These are phyloP conservation scores for Scleropages formosus DNA, from an alignment of 2,797 vertebrate species.

Conservation along the genomic window DNA sequence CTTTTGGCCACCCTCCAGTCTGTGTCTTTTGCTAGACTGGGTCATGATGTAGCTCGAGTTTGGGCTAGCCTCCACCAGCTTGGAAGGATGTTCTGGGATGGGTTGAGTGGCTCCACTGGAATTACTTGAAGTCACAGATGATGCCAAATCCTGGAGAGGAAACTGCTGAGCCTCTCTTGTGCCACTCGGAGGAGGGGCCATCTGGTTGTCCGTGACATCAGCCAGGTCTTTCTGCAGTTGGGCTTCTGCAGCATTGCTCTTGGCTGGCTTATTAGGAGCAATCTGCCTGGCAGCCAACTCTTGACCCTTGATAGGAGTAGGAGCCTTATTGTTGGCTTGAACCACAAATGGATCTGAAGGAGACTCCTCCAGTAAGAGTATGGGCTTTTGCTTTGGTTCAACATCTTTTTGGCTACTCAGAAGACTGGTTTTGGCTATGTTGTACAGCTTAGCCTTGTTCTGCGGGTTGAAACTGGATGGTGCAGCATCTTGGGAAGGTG, in stretches of 20 bases:
- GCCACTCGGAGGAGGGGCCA: slow-evolving; percentile 1
- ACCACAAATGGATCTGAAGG: background rate
- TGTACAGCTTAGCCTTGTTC: slow-evolving; percentile 25
- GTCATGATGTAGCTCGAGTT: slow-evolving; percentile 11
- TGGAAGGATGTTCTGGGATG: slow-evolving; percentile 3
- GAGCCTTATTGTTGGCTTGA: slow-evolving; percentile 6
- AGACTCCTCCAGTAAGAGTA: slow-evolving; percentile 21
- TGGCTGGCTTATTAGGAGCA: background rate
- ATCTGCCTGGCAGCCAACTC: background rate
- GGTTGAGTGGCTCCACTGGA: background rate
- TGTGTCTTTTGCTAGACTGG: slow-evolving; percentile 7
- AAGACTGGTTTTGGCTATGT: background rate
- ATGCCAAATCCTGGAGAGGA: background rate
- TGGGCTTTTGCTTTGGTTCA: slow-evolving; percentile 16
- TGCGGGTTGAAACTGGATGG: slow-evolving; percentile 33
- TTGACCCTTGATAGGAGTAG: background rate
- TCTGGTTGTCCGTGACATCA: background rate
- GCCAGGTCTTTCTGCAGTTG: slow-evolving; percentile 16
- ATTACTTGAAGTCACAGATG: background rate
- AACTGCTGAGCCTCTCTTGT: background rate
- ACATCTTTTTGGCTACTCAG: background rate
- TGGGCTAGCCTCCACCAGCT: background rate
- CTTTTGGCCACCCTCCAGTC: background rate
- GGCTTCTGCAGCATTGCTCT: background rate
- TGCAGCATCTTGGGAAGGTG: background rate